Evolutionary conservation across 1,140 invertebrate genomes (phyloP).

Genomic region (Leptinotarsa defecta): DNA sequence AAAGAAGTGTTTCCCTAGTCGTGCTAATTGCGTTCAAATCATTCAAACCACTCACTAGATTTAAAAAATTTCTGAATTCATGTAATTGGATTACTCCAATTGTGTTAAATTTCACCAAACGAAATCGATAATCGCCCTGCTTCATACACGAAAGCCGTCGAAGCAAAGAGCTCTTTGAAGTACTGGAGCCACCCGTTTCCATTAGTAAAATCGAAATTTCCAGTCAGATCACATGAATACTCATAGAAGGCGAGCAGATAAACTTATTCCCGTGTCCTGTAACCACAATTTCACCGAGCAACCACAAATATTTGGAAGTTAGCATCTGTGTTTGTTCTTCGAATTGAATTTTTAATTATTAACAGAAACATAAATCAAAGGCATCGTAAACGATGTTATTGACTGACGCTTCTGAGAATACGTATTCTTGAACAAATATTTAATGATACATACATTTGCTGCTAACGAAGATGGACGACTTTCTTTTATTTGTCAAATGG

Average conservation of each 20-base stretch:
- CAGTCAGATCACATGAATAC: neutral
- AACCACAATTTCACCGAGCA: neutral
- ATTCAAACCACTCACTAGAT: no score
- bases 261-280: neutral
- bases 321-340: neutral
- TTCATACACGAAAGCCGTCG: neutral
- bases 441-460: constrained; percentile 12
- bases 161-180: neutral
- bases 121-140: neutral
- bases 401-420: constrained; percentile 14
- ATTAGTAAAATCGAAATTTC: constrained; percentile 6
- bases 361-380: constrained; percentile 19
- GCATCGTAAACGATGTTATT: constrained; percentile 13
- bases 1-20: no score
- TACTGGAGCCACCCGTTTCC: neutral
- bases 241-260: neutral
- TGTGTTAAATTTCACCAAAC: neutral
- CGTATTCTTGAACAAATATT: constrained; percentile 20
- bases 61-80: neutral
- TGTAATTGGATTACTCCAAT: neutral
- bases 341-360: constrained; percentile 20
- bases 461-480: neutral
- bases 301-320: constrained; percentile 14
- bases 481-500: constrained; percentile 7
- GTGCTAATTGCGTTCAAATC: no score